phyloP scores from a whole-genome alignment of 2,797 vertebrate genomes.

The Pangasius djambal region DNA sequence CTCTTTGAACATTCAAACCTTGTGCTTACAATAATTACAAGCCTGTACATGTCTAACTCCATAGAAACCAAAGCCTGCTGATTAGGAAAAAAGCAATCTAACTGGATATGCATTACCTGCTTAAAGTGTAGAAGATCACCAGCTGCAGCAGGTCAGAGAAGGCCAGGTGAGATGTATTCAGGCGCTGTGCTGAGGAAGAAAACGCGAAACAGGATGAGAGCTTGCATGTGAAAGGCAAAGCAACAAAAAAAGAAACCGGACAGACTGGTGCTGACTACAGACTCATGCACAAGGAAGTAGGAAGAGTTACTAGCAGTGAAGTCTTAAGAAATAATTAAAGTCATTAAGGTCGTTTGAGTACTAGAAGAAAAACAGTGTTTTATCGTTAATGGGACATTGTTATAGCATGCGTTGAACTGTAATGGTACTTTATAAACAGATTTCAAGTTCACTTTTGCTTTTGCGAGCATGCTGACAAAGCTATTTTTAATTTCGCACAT shows the following conservation, averaged over 20 bases:
- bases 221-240: neutral
- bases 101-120: conserved; percentile 74
- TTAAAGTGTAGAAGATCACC: conserved; percentile 81
- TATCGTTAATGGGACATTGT: neutral
- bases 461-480: neutral
- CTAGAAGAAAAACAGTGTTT: neutral
- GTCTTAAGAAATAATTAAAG: neutral
- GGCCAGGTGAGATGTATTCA: conserved; percentile 79
- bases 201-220: neutral
- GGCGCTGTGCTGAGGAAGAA: conserved; percentile 70
- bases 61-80: neutral
- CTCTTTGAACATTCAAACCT: neutral
- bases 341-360: neutral
- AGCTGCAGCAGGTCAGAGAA: conserved; percentile 81
- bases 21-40: neutral
- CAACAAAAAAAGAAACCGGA: conserved; percentile 43
- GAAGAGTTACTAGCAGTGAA: conserved; percentile 12
- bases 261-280: conserved; percentile 42
- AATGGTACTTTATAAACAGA: neutral
- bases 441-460: neutral
- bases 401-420: neutral
- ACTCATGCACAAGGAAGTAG: conserved; percentile 30
- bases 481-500: neutral
- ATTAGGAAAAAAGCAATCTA: neutral
- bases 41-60: neutral